Conservation (phyloP, 2,797 vertebrate genomes). For the Toxotes lorentzi region DNA sequence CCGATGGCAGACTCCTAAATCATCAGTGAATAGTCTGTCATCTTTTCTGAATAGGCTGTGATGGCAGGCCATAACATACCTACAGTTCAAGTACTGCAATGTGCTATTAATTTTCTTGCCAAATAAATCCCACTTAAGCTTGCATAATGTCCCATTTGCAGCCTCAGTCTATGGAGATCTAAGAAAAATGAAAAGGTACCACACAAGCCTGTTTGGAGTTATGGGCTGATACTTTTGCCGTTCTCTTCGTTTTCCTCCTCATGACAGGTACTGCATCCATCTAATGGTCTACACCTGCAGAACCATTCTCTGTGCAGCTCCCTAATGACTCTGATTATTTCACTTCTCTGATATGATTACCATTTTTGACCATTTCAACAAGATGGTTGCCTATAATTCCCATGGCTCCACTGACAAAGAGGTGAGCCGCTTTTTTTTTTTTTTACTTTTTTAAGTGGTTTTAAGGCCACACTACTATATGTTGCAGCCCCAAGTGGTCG, state of each 20-base stretch:
- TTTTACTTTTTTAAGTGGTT: not conserved
- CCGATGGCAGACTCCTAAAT: constrained; percentile 40
- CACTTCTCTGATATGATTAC: constrained; percentile 25
- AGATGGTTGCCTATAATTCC: constrained; percentile 27
- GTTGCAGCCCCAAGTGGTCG: not conserved
- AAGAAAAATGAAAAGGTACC: constrained; percentile 15
- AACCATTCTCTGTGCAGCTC: constrained; percentile 8
- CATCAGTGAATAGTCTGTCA: constrained; percentile 47
- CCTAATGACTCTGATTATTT: constrained; percentile 24
- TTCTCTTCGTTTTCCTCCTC: constrained; percentile 10
- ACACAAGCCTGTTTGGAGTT: constrained; percentile 8
- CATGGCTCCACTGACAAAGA: not conserved
- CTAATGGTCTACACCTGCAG: constrained; percentile 27
- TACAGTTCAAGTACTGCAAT: constrained; percentile 45
- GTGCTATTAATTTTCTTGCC: constrained; percentile 57
- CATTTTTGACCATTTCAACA: constrained; percentile 30
- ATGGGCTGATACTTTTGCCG: constrained; percentile 10
- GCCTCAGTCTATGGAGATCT: constrained; percentile 19
- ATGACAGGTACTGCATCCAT: not conserved
- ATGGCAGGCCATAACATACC: constrained; percentile 61
- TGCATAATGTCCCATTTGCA: constrained; percentile 57
- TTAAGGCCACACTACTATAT: not conserved
- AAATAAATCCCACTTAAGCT: constrained; percentile 61
- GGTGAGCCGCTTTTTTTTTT: no score
- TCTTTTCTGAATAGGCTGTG: constrained; percentile 52